Conservation (phyloP, 2,888 invertebrate genomes). For the Drosophila eohydei region DNA sequence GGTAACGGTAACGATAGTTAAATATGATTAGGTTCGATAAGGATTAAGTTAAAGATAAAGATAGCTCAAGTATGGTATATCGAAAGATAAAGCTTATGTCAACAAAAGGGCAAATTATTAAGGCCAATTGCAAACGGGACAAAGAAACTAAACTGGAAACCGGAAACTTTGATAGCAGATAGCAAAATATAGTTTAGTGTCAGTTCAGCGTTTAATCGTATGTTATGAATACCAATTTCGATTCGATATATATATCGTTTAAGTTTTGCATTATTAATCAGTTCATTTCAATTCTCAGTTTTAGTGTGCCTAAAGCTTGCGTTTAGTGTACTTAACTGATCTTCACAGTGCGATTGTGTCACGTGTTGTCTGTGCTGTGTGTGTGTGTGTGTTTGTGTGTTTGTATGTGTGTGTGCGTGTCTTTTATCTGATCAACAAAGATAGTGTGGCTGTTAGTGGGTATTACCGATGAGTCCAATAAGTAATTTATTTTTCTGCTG, state of each 20-base stretch:
- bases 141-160: slow-evolving; percentile 16
- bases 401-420: not conserved
- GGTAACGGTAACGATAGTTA: slow-evolving; percentile 35
- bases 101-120: slow-evolving; percentile 10
- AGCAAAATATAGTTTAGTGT: slow-evolving; percentile 21
- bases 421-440: not conserved
- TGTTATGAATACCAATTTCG: slow-evolving; percentile 4
- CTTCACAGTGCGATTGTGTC: slow-evolving; percentile 25
- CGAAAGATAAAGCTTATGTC: not conserved
- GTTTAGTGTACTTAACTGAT: slow-evolving; percentile 11
- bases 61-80: slow-evolving; percentile 10
- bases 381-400: not conserved
- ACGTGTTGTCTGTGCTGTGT: slow-evolving; percentile 7
- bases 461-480: slow-evolving; percentile 25
- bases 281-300: not conserved
- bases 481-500: not conserved
- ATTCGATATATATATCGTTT: not conserved
- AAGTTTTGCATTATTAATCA: not conserved
- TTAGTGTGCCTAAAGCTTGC: slow-evolving; percentile 9
- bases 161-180: slow-evolving; percentile 24
- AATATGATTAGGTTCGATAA: slow-evolving; percentile 17
- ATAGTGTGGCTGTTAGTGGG: slow-evolving; percentile 15
- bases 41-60: slow-evolving; percentile 17
- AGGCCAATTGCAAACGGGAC: slow-evolving; percentile 6
- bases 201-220: slow-evolving; percentile 8